Evolutionary conservation across 35 echinoderm and acorn worm genomes (phyloP), one percentile per base, ranked within the genome.

Genomic region (Hemicentrotus pulcherrimus): DNA sequence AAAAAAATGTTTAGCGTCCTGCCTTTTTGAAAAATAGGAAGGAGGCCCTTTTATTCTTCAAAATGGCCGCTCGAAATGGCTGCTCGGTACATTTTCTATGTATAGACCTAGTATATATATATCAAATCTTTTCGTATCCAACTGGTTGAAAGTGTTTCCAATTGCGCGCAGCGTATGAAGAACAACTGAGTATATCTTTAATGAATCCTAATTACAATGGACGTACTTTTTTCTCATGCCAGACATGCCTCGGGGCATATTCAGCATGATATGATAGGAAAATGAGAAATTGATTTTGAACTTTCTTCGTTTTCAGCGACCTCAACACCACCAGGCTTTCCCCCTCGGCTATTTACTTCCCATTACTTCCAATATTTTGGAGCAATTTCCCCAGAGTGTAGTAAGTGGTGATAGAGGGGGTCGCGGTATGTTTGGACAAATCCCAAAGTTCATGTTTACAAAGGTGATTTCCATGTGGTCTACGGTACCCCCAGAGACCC

Each of bases 361-460:
- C 88, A 90, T 90, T 90, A 90, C 32, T 90, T 78, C 28, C 24
- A 78, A 78, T 78, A 78, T 78, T 78, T 78, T 78, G 22, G 28
- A 78, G 65, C 65, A 7, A 78, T 78, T 78, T 78, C 88, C 46
- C 88, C 16, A 45, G 88, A 28, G 88, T 90, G 32, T 15, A 19
- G 88, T 78, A 33, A 33, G 88, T 90, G 88, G 9, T 41, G 88
- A 90, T 41, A 31, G 88, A 90, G 33, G 88, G 46, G 46, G 32
- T 33, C 88, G 46, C 32, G 88, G 88, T 90, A 90, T 90, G 88
- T 90, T 90, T 90, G 88, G 88, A 90, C 88, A 90, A 90, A 90
- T 90, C 46, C 18, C 32, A 33, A 28, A 90, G 88, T 90, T 90
- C 88, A 90, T 90, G 88, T 90, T 90, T 90, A 90, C 46, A 90